Evolutionary conservation across 2,888 invertebrate species (phyloP).

Genomic region (Anagyrus pseudococci): DNA sequence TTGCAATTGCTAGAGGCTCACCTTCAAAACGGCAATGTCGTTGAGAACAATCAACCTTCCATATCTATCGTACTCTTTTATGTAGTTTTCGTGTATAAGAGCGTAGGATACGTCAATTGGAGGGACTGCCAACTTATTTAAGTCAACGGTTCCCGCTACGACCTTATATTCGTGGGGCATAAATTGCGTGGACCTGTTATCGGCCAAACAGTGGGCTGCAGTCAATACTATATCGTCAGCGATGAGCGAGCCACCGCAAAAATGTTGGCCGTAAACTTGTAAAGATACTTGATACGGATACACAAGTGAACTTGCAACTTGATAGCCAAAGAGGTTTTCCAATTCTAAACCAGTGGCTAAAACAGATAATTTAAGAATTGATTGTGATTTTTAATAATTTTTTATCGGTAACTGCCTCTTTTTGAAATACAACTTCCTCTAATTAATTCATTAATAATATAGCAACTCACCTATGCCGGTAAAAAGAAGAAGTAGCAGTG

Average conservation of each 20-base stretch:
- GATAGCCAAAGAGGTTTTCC: too few species aligned
- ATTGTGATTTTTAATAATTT: too few species aligned
- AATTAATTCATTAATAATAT: too few species aligned
- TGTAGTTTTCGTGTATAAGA: neutral
- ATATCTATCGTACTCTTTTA: too few species aligned
- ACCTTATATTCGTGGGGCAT: neutral
- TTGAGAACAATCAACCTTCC: neutral
- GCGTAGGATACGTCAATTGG: neutral
- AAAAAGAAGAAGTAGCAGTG: too few species aligned
- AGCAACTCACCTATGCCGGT: too few species aligned
- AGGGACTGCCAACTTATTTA: neutral
- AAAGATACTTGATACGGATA: conserved; percentile 14
- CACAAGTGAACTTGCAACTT: too few species aligned
- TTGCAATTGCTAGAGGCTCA: too few species aligned
- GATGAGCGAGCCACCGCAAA: conserved; percentile 16
- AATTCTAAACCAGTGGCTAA: too few species aligned
- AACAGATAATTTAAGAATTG: too few species aligned
- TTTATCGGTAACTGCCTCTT: too few species aligned
- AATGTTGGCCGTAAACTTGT: neutral
- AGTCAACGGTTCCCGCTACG: conserved; percentile 1
- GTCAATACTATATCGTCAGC: conserved; percentile 2
- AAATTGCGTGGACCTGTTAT: neutral
- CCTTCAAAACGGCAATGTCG: conserved; percentile 26
- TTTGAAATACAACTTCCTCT: too few species aligned
- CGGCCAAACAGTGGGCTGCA: conserved; percentile 17